Evolutionary conservation across 2,888 invertebrate genomes (phyloP).

Genomic region (Mesoligia furuncula): DNA sequence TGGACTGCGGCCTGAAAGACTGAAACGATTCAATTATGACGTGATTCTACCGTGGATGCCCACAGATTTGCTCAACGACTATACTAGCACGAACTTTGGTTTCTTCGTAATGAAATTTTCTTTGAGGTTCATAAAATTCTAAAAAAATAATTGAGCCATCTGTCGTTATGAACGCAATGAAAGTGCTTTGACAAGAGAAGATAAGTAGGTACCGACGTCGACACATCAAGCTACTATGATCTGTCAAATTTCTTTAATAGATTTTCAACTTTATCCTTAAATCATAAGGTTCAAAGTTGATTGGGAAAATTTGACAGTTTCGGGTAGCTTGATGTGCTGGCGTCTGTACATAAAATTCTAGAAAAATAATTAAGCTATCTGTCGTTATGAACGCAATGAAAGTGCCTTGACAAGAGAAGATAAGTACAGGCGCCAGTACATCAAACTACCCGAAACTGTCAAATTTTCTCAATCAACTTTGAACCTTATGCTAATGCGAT

Average conservation of each 20-base stretch:
- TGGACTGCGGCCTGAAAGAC: background rate
- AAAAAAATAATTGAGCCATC: too few species aligned
- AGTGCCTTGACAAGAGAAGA: background rate
- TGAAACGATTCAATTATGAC: slow-evolving; percentile 24
- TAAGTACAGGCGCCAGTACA: background rate
- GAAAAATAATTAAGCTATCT: background rate
- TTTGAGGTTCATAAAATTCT: background rate
- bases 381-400: background rate
- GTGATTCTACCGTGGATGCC: background rate
- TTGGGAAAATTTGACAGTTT: too few species aligned
- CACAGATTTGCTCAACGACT: background rate
- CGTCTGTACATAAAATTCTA: background rate
- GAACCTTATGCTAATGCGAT: too few species aligned
- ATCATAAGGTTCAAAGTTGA: too few species aligned
- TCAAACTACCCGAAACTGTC: too few species aligned
- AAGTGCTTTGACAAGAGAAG: background rate
- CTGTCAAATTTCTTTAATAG: too few species aligned
- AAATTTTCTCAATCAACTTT: too few species aligned
- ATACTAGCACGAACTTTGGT: background rate
- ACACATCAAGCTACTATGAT: too few species aligned
- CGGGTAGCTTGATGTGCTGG: too few species aligned
- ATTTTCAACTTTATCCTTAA: too few species aligned
- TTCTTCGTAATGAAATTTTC: background rate
- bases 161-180: background rate
- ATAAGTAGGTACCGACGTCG: too few species aligned